Percentiles rank a stretch among this genome's conserved stretches.
phyloP scores from a whole-genome alignment of 92 coral and sea anemone species.

The Zoanthus sansibaricus region DNA sequence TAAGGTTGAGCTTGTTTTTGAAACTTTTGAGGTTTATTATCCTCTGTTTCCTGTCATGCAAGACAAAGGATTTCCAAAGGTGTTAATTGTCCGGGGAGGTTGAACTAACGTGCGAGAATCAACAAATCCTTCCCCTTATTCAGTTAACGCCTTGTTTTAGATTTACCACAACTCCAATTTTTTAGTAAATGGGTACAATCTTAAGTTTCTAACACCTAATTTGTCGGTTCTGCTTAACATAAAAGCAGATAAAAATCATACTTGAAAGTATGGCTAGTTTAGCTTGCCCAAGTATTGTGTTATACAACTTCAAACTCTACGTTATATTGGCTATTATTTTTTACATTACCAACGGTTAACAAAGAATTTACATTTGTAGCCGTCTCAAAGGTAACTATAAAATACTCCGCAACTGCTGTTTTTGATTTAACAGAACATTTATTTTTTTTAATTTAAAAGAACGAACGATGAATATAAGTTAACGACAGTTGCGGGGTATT shows the following conservation, averaged over 20 bases:
- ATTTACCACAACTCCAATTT: constrained; percentile 8
- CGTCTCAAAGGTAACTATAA: too few relatives aligned
- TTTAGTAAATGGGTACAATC: not conserved
- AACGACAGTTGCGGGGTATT: too few relatives aligned
- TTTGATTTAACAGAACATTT: too few relatives aligned
- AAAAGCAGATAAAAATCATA: not conserved
- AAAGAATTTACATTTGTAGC: too few relatives aligned
- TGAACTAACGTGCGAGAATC: constrained; percentile 35
- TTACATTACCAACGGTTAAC: too few relatives aligned
- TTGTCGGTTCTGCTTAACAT: not conserved
- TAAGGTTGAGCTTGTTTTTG: not conserved
- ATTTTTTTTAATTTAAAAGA: too few relatives aligned
- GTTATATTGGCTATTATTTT: too few relatives aligned
- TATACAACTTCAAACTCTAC: too few relatives aligned
- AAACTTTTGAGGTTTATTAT: not conserved
- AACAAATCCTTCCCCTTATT: constrained; percentile 37
- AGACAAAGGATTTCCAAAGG: constrained; percentile 22
- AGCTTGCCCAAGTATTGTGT: too few relatives aligned
- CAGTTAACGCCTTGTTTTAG: constrained; percentile 45
- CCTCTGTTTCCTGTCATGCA: constrained; percentile 10
- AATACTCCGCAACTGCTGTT: too few relatives aligned
- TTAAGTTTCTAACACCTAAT: not conserved
- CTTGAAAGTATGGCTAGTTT: not conserved
- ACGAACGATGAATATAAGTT: too few relatives aligned
- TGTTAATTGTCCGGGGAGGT: constrained; percentile 54